phyloP scores from a whole-genome alignment of 2,113 vertebrate species.

The Pluvianellus socialis region DNA sequence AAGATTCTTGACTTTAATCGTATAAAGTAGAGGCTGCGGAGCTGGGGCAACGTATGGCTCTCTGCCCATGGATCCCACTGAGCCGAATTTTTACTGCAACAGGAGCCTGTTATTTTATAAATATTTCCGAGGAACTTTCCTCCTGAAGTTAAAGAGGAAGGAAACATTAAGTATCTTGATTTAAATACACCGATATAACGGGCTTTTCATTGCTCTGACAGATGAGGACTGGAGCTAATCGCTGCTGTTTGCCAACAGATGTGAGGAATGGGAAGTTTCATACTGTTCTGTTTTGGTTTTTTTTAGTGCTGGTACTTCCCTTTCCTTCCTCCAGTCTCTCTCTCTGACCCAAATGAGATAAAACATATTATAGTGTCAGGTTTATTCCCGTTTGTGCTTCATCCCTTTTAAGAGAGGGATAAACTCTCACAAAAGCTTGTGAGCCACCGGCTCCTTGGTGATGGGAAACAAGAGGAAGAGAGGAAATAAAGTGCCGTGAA shows the following conservation, averaged over 20 bases:
- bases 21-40: background rate
- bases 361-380: constrained; percentile 62
- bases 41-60: background rate
- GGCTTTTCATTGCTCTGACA: background rate
- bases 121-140: background rate
- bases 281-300: background rate
- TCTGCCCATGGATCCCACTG: background rate
- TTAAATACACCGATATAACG: background rate
- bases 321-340: constrained; percentile 34
- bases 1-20: background rate
- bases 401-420: background rate
- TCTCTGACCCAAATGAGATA: constrained; percentile 52
- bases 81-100: background rate
- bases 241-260: background rate
- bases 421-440: background rate
- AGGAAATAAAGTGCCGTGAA: background rate
- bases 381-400: background rate
- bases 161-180: background rate
- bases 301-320: background rate
- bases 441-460: no score
- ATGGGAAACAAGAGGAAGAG: background rate
- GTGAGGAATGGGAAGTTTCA: background rate
- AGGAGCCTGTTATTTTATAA: background rate
- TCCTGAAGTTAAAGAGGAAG: background rate
- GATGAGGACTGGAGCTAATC: background rate